These are phyloP conservation scores for Aepyceros melampus DNA, from an alignment of 2,113 vertebrate species.

Conservation along the genomic window DNA sequence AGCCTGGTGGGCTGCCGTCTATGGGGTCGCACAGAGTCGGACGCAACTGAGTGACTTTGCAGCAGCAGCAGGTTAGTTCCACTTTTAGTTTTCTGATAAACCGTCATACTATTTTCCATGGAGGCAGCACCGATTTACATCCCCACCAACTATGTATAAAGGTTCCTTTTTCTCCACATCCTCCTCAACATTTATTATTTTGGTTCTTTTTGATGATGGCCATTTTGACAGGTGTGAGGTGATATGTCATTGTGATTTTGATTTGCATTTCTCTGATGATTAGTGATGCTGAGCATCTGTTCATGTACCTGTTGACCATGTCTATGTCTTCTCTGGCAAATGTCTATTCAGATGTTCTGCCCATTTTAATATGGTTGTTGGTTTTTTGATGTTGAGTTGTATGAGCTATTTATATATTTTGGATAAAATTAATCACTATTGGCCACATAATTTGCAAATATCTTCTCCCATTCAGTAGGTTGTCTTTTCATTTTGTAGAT, in stretches of 20 bases:
- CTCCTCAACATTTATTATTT: not conserved
- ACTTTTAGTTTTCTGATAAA: not conserved
- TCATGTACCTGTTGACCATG: not conserved
- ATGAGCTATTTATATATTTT: not conserved
- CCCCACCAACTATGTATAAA: too few relatives aligned
- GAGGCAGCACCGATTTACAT: not conserved
- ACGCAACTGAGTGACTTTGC: rapidly evolving
- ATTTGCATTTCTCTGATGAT: not conserved
- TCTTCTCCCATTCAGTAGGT: not conserved
- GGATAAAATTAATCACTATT: not conserved
- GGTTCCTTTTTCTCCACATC: not conserved
- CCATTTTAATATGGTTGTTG: not conserved
- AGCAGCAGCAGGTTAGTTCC: not conserved
- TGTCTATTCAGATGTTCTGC: not conserved
- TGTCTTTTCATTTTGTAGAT: not conserved
- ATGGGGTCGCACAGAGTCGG: rapidly evolving
- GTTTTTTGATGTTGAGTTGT: not conserved
- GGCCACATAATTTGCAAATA: not conserved
- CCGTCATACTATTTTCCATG: not conserved
- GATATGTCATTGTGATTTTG: not conserved
- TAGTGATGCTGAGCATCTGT: not conserved
- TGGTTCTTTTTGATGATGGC: not conserved
- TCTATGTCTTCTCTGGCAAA: not conserved
- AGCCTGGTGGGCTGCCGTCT: too few relatives aligned
- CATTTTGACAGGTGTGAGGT: not conserved